Evolutionary conservation across 2,797 vertebrate species (phyloP), one percentile per base, ranked within the genome.

Genomic region (Hapalemur alaotrensis): DNA sequence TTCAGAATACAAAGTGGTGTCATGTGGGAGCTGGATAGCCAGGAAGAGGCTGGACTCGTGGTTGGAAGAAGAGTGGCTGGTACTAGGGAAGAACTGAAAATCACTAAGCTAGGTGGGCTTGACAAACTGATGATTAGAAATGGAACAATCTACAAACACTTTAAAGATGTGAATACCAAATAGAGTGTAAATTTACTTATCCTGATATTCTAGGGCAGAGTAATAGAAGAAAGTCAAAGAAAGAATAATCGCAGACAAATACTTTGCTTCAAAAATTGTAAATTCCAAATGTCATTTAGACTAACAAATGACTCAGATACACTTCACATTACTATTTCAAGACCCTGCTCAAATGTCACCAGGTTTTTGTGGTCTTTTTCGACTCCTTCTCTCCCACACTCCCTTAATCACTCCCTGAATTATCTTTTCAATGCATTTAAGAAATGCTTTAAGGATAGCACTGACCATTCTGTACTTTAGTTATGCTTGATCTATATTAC

Each of bases 1-100:
- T 95, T 75, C 88, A 89, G 90, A 95, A 92, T 48, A 32, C 28
- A 41, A 67, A 95, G 52, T 65, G 30, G 52, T 20, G 35, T 72
- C 69, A 10, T 12, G 43, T 59, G 1, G 22, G 54, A 18, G n/a
- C 92, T 82, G 23, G 20, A 80, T 52, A 94, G 59, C 30, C 63
- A 59, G 70, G n/a, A 69, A 46, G 41, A 76, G 50, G 4, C 10
- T 15, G n/a, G 4, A 22, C 15, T 84, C 48, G 28, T 41, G 50
- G 72, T 0, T 8, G 5, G 48, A 95, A 75, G 89, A 78, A 78
- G 6, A 73, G 59, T 7, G 4, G 22, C 14, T 43, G 30, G 20
- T 38, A 12, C 5, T 30, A 11, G 61, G 84, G 4, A 67, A n/a
- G 23, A 81, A 61, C 23, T 12, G 30, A 86, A 76, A 67, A 69